These are phyloP conservation scores for Ammodytes marinus DNA, from an alignment of 2,113 vertebrate genomes.

Conservation along the genomic window DNA sequence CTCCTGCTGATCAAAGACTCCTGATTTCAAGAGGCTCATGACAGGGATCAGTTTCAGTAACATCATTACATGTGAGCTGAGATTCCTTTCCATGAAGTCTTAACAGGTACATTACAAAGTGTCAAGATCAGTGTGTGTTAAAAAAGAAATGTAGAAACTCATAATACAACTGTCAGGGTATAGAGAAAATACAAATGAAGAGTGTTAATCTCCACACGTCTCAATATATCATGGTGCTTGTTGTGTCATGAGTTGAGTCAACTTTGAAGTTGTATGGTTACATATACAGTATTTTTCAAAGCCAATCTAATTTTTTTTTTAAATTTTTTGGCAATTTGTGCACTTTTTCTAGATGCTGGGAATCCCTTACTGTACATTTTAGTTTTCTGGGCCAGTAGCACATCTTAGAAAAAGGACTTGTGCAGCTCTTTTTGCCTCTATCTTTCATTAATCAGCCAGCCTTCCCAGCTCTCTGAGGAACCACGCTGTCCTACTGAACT, in stretches of 20 bases:
- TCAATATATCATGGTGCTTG: too few relatives aligned
- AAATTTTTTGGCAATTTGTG: background rate
- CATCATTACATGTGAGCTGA: conserved; percentile 23
- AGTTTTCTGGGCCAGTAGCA: conserved; percentile 61
- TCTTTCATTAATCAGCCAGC: conserved; percentile 62
- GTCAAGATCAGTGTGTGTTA: background rate
- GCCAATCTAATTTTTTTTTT: background rate
- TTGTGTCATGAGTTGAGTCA: background rate
- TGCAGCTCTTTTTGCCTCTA: conserved; percentile 38
- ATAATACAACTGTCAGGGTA: background rate
- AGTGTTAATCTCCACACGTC: background rate
- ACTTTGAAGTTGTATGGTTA: background rate
- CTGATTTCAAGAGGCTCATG: background rate
- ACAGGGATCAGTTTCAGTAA: conserved; percentile 2
- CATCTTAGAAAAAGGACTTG: conserved; percentile 37
- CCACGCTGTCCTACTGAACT: conserved; percentile 78
- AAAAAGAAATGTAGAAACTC: background rate
- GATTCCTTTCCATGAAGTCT: background rate
- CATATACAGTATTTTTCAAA: background rate
- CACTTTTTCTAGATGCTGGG: conserved; percentile 27
- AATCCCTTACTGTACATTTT: conserved; percentile 44
- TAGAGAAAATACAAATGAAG: background rate
- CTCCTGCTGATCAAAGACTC: conserved; percentile 49
- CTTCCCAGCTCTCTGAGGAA: conserved; percentile 69
- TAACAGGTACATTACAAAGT: background rate